Conservation (phyloP, 2,888 invertebrate species). For the Norana najaformis region DNA sequence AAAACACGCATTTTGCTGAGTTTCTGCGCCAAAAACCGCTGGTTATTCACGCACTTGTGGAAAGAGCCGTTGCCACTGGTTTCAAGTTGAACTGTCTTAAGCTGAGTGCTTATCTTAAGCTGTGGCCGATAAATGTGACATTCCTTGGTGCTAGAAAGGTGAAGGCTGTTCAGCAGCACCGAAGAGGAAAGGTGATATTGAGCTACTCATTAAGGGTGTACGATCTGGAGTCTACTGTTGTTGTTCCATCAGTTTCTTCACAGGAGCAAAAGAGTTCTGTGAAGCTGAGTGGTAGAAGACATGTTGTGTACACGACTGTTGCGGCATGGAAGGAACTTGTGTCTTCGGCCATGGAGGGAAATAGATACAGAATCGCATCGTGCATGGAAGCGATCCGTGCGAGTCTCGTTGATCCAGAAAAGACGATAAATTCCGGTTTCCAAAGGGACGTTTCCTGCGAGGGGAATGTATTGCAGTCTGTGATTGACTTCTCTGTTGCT, state of each 20-base stretch:
- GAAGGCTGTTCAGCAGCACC: background rate
- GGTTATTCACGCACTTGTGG: background rate
- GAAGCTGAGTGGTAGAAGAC: background rate
- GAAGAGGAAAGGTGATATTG: background rate
- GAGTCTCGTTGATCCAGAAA: background rate
- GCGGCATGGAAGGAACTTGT: constrained; percentile 9
- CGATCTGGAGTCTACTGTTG: background rate
- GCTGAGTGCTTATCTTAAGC: background rate
- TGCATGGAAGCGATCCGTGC: background rate
- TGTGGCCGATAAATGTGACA: background rate
- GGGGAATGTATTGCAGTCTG: background rate
- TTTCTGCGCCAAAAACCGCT: background rate
- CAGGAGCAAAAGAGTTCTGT: background rate
- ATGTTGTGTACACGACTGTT: background rate
- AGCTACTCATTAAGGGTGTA: background rate
- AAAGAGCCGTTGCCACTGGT: background rate
- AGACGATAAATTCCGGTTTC: background rate
- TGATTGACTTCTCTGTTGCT: background rate
- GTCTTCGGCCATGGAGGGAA: background rate
- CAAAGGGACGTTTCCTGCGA: background rate
- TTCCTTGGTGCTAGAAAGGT: background rate
- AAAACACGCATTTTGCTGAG: constrained; percentile 8
- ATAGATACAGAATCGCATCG: background rate
- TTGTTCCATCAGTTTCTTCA: background rate
- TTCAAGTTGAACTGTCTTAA: background rate